These are phyloP conservation scores for Caenorhabditis sulstoni DNA, from an alignment of 2,888 invertebrate species.

Conservation along the genomic window DNA sequence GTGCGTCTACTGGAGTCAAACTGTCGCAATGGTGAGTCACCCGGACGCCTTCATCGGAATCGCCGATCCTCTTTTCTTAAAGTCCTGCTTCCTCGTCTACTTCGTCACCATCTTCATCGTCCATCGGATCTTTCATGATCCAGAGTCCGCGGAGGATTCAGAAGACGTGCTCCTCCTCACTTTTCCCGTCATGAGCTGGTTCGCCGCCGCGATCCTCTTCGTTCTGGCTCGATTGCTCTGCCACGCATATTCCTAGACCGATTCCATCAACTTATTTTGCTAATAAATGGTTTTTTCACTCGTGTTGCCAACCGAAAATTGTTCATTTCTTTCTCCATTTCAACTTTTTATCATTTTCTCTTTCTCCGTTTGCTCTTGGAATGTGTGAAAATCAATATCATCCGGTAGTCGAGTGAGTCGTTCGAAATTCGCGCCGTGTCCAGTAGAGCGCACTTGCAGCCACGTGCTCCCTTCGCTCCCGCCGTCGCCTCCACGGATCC, in stretches of 20 bases:
- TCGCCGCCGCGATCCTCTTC: background rate
- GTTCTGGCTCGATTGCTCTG: background rate
- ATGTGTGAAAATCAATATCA: slow-evolving; percentile 31
- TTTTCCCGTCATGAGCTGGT: background rate
- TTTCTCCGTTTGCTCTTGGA: background rate
- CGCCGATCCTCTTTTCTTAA: too few relatives aligned
- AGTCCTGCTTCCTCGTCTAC: background rate
- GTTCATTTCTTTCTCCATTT: background rate
- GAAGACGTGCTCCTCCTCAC: background rate
- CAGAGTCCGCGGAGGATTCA: too few relatives aligned
- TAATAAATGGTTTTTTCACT: too few relatives aligned
- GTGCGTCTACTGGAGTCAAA: background rate
- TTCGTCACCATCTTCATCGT: too few relatives aligned
- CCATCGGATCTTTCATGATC: too few relatives aligned
- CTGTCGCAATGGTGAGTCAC: background rate
- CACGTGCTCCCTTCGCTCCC: slow-evolving; percentile 1
- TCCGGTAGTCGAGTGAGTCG: slow-evolving; percentile 25
- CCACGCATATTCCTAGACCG: background rate
- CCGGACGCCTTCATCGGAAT: background rate
- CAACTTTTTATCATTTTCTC: background rate
- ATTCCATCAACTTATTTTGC: background rate
- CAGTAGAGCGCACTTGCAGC: background rate
- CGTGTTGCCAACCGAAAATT: too few relatives aligned
- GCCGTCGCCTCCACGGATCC: background rate
- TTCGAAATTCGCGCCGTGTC: background rate